Conservation (phyloP, 2,113 vertebrate species). For the Uropsilus gracilis region DNA sequence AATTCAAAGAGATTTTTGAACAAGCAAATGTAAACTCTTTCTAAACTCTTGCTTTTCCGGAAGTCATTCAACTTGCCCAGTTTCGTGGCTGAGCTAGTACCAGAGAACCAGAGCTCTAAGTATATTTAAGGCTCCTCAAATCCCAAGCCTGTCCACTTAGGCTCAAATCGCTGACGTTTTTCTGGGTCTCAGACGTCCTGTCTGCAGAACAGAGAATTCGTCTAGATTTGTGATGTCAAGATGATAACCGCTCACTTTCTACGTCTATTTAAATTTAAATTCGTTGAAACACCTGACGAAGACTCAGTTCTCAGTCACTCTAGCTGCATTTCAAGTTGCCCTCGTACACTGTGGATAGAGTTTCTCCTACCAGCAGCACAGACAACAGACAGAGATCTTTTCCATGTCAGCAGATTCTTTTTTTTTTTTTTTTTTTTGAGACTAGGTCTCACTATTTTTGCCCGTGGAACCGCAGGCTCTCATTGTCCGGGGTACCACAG, state of each 20-base stretch:
- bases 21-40: neutral
- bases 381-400: neutral
- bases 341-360: neutral
- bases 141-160: neutral
- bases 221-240: neutral
- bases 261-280: constrained; percentile 8
- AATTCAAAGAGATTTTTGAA: neutral
- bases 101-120: neutral
- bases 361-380: neutral
- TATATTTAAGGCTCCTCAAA: neutral
- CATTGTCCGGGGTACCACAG: too few species aligned
- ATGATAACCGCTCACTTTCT: neutral
- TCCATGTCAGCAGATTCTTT: neutral
- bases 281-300: constrained; percentile 2
- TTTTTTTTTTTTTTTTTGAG: too few species aligned
- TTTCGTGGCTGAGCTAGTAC: neutral
- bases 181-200: neutral
- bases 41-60: neutral
- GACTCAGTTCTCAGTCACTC: neutral
- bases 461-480: too few species aligned
- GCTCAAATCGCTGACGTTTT: neutral
- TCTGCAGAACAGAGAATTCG: neutral
- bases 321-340: neutral
- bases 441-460: too few species aligned
- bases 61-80: neutral